phyloP scores from a whole-genome alignment of 2,888 invertebrate genomes.

The Acanthosepion esculentum region DNA sequence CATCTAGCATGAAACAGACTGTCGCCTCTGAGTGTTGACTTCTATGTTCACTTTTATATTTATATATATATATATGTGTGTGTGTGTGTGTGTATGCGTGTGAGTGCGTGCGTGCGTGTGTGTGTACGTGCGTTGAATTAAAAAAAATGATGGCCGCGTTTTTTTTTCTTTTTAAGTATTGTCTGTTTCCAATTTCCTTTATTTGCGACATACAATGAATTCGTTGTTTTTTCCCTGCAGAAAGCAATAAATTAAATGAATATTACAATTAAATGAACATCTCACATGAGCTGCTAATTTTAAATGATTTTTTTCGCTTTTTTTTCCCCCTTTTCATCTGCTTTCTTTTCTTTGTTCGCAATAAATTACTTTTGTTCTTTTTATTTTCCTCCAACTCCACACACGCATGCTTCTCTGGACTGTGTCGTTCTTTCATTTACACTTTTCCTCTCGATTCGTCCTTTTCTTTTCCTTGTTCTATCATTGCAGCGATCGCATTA shows the following conservation, averaged over 20 bases:
- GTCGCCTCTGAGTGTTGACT: too few species aligned
- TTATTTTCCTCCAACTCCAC: not conserved
- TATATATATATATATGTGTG: too few species aligned
- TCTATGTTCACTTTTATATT: too few species aligned
- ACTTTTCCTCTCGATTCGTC: rapidly evolving
- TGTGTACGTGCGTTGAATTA: too few species aligned
- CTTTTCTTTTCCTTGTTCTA: not conserved
- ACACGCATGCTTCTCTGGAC: too few species aligned
- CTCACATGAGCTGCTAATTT: not conserved
- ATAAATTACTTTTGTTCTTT: not conserved
- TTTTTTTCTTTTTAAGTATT: not conserved
- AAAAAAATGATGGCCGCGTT: too few species aligned
- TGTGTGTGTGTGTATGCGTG: too few species aligned
- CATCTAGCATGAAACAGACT: too few species aligned
- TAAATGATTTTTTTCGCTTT: not conserved
- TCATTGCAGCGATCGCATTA: too few species aligned
- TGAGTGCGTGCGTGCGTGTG: too few species aligned
- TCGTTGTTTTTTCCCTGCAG: not conserved
- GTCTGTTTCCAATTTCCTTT: not conserved
- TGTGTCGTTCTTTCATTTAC: not conserved
- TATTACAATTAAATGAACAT: not conserved
- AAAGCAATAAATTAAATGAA: not conserved
- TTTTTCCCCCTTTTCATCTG: not conserved
- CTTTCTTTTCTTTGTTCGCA: not conserved
- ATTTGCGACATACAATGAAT: not conserved